Percentiles rank a stretch among this genome's conserved stretches.
Conservation (phyloP, 2,888 invertebrate species). For the Heliconius aoede region DNA sequence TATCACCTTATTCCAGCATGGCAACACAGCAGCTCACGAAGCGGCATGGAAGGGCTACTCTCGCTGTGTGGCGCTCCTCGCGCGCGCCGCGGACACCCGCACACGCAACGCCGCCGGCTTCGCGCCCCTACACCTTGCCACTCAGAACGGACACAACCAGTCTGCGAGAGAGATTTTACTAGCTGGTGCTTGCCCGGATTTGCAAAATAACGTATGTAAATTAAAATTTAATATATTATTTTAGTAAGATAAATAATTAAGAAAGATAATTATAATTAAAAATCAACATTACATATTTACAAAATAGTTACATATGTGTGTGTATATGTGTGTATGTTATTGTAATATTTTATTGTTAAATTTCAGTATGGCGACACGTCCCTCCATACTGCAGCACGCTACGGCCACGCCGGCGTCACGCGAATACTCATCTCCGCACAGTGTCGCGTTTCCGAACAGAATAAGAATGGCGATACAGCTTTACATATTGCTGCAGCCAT, state of each 20-base stretch:
- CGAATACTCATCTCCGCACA: constrained; percentile 96
- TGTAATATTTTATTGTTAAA: background rate
- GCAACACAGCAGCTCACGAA: constrained; percentile 96
- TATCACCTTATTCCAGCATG: constrained; percentile 85
- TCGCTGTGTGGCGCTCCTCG: constrained; percentile 89
- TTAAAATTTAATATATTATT: background rate
- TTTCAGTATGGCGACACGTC: constrained; percentile 93
- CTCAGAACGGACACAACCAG: constrained; percentile 98
- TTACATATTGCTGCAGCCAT: constrained; percentile 97
- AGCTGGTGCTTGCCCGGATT: constrained; percentile 93
- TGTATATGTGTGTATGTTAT: no score
- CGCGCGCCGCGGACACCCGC: constrained; percentile 85
- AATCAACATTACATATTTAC: no score
- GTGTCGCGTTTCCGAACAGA: constrained; percentile 93
- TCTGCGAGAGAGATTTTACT: constrained; percentile 94
- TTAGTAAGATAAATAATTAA: no score
- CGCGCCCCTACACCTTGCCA: constrained; percentile 96
- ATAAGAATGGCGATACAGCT: constrained; percentile 98
- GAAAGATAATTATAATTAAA: no score
- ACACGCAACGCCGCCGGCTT: constrained; percentile 93
- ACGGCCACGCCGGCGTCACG: constrained; percentile 98
- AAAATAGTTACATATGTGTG: no score
- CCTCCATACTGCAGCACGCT: constrained; percentile 96
- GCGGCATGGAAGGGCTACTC: constrained; percentile 98
- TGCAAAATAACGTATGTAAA: constrained; percentile 93